Percentiles rank a stretch among this genome's conserved stretches.
Conservation (phyloP, 2,797 vertebrate species). For the Champsocephalus esox region DNA sequence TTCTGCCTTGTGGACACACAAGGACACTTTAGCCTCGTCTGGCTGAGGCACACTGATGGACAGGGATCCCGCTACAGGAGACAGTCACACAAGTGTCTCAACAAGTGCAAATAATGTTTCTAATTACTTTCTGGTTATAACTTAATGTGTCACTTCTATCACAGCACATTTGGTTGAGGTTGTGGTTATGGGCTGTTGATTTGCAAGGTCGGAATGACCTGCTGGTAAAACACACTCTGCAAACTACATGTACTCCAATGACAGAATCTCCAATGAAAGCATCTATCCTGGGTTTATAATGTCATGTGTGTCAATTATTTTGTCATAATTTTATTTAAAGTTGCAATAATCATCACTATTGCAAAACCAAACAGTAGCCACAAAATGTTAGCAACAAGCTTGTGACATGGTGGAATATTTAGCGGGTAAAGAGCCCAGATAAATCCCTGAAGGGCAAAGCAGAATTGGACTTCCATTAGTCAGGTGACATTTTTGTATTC, state of each 20-base stretch:
- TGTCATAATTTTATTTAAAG: too few relatives aligned
- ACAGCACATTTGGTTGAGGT: not conserved
- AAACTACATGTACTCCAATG: not conserved
- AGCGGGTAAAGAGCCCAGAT: not conserved
- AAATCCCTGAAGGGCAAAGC: not conserved
- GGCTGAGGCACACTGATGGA: slow-evolving; percentile 4
- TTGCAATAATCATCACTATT: not conserved
- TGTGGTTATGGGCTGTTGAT: not conserved
- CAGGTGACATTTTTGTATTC: too few relatives aligned
- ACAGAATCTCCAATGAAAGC: too few relatives aligned
- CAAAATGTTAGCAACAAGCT: not conserved
- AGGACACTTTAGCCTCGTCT: slow-evolving; percentile 6
- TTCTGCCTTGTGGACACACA: too few relatives aligned
- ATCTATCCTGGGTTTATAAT: too few relatives aligned
- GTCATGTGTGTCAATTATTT: not conserved
- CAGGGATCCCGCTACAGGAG: not conserved
- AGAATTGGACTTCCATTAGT: not conserved
- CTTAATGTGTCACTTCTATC: not conserved
- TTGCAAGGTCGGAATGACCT: not conserved
- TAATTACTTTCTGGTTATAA: not conserved
- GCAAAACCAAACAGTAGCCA: not conserved
- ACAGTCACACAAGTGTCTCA: too few relatives aligned
- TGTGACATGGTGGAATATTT: not conserved
- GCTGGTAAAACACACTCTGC: not conserved
- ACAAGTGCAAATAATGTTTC: too few relatives aligned